Conservation (phyloP, 2,797 vertebrate genomes). For the Myotis daubentonii region DNA sequence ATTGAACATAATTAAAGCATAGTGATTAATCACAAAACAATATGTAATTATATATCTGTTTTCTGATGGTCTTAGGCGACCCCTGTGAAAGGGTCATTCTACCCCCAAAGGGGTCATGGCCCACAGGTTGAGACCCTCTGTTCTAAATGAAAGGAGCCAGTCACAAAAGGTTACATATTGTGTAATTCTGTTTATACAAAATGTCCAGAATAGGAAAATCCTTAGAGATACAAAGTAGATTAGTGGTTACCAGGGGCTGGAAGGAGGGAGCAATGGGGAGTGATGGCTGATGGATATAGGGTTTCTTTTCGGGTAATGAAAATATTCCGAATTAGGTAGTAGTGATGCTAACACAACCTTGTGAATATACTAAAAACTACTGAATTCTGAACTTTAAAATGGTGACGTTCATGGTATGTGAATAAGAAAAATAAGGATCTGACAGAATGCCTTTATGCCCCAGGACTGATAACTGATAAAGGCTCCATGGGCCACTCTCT, state of each 20-base stretch:
- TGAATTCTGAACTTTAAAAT: neutral
- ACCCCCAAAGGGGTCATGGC: too few species aligned
- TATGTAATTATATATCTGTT: too few species aligned
- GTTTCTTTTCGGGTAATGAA: conserved; percentile 19
- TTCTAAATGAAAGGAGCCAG: conserved; percentile 2
- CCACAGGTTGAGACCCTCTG: too few species aligned
- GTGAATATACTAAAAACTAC: neutral
- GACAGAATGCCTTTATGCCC: neutral
- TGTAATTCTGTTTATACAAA: neutral
- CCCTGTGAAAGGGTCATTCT: too few species aligned
- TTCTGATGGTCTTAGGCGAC: too few species aligned
- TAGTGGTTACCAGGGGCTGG: neutral
- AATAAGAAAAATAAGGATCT: neutral
- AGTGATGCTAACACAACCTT: neutral
- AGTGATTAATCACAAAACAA: too few species aligned
- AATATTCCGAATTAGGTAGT: neutral
- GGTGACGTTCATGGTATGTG: neutral
- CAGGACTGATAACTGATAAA: neutral
- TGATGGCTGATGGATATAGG: neutral
- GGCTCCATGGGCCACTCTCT: neutral
- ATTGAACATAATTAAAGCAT: too few species aligned
- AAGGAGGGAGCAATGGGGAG: neutral
- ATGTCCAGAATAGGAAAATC: neutral
- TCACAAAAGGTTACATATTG: neutral
- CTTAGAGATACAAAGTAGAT: neutral